Conservation (phyloP, 2,113 vertebrate species). For the Oreochromis spilurus region DNA sequence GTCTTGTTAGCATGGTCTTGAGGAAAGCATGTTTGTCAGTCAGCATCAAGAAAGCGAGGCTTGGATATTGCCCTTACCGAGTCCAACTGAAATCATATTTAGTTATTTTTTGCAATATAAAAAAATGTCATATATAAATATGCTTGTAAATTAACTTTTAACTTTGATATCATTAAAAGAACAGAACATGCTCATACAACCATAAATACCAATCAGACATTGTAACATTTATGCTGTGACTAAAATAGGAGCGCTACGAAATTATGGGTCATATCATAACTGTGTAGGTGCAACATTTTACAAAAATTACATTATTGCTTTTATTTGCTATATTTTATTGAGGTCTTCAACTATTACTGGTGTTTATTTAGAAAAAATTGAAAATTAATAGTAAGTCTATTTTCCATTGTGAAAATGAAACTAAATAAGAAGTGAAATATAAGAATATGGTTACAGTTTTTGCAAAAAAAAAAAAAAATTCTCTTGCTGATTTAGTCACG, state of each 20-base stretch:
- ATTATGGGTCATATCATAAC: not conserved
- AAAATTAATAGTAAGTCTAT: not conserved
- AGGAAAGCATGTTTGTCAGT: not conserved
- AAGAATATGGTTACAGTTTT: not conserved
- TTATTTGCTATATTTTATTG: not conserved
- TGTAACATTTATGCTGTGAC: not conserved
- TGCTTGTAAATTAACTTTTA: not conserved
- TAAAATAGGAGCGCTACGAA: not conserved
- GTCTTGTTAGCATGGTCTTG: not conserved
- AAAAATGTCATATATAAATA: not conserved
- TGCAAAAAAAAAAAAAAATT: not conserved
- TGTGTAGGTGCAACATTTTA: not conserved
- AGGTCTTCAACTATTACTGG: not conserved
- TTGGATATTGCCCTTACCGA: not conserved
- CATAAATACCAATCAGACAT: not conserved
- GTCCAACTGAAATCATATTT: not conserved
- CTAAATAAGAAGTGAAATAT: not conserved
- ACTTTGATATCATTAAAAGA: not conserved
- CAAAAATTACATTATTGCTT: not conserved
- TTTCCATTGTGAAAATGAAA: not conserved
- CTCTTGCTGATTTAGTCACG: not conserved
- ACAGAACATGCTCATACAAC: not conserved
- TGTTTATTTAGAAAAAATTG: not conserved
- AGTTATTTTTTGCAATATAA: not conserved
- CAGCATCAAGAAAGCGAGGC: not conserved